A percentile compares a stretch with the other conserved stretches of the same genome.
phyloP scores from a whole-genome alignment of 2,113 vertebrate species.

The Zapornia atra region DNA sequence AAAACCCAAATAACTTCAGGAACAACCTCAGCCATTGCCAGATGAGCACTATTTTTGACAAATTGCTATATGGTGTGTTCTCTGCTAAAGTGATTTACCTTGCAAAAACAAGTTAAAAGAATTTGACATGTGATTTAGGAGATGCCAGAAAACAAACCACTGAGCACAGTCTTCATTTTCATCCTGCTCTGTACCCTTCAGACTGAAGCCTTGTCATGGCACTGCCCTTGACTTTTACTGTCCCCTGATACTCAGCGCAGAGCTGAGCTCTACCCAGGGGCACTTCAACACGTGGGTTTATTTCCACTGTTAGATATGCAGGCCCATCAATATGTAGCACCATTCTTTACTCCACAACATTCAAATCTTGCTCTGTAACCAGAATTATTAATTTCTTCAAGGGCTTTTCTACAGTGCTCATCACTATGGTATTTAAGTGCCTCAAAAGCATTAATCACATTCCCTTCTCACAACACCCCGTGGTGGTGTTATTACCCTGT shows the following conservation, averaged over 20 bases:
- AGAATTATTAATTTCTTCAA: slow-evolving; percentile 7
- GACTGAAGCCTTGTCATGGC: not conserved
- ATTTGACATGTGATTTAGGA: not conserved
- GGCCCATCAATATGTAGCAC: not conserved
- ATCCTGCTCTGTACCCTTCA: not conserved
- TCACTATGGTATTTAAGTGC: not conserved
- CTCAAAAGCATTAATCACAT: slow-evolving; percentile 17
- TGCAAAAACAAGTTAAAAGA: not conserved
- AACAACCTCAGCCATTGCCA: not conserved
- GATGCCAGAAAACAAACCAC: not conserved
- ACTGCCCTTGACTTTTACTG: not conserved
- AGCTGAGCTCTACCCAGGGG: not conserved
- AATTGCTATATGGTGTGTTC: accelerated
- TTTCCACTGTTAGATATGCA: not conserved
- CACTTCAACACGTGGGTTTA: not conserved
- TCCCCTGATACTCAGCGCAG: not conserved
- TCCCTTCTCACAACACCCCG: not conserved
- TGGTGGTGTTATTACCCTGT: not conserved
- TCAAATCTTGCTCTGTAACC: not conserved
- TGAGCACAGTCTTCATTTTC: not conserved
- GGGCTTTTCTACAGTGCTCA: not conserved
- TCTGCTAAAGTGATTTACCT: not conserved
- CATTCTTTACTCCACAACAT: not conserved
- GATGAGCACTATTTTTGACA: not conserved
- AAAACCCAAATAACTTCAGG: not conserved